Percentiles rank a stretch among this genome's conserved stretches.
phyloP scores from a whole-genome alignment of 2,113 vertebrate species.

The Morone saxatilis region DNA sequence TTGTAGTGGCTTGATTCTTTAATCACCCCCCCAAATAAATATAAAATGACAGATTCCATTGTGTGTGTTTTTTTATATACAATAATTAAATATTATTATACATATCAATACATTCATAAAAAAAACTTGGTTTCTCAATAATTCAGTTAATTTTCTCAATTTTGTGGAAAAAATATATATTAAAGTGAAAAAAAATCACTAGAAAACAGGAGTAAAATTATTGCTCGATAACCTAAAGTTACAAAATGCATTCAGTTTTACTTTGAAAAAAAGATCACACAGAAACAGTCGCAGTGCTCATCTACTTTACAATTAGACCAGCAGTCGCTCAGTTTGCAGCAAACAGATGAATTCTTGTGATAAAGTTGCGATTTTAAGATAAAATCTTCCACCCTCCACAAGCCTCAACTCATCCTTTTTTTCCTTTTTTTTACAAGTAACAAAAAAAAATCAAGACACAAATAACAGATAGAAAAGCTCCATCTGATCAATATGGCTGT shows the following conservation, averaged over 20 bases:
- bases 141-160: background rate
- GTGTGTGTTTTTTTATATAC: background rate
- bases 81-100: conserved; percentile 7
- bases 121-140: background rate
- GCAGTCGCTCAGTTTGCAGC: conserved; percentile 14
- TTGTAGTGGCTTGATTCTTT: background rate
- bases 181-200: background rate
- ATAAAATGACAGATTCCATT: background rate
- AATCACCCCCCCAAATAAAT: background rate
- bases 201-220: background rate
- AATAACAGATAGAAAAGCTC: background rate
- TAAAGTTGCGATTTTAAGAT: conserved; percentile 35
- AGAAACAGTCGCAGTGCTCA: conserved; percentile 25
- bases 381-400: background rate
- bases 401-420: background rate
- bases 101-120: background rate
- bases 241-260: background rate
- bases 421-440: background rate
- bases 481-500: conserved; percentile 15
- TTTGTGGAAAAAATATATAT: background rate
- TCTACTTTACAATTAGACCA: conserved; percentile 10
- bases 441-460: background rate
- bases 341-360: conserved; percentile 24
- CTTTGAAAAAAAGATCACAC: background rate
- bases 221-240: background rate